A percentile compares a stretch with the other conserved stretches of the same genome.
Evolutionary conservation across 2,797 vertebrate genomes (phyloP).

Genomic region (Oophaga sylvatica): DNA sequence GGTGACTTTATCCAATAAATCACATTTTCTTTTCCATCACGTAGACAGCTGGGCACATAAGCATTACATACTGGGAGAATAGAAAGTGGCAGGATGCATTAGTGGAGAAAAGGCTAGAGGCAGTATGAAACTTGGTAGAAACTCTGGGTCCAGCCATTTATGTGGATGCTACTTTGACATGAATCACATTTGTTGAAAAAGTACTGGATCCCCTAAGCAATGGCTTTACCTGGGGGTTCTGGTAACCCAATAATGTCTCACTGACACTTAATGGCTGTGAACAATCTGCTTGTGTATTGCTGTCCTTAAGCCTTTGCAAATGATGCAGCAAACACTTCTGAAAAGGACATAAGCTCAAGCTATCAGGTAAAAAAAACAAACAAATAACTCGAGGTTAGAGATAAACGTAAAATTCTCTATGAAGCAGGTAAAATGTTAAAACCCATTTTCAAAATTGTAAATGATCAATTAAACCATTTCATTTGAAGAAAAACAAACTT

Average conservation of each 20-base stretch:
- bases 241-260: not conserved
- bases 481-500: conserved; percentile 44
- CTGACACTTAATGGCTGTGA: too few relatives aligned
- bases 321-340: not conserved
- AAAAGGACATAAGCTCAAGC: not conserved
- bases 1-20: too few relatives aligned
- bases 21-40: too few relatives aligned
- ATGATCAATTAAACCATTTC: conserved; percentile 7
- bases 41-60: too few relatives aligned
- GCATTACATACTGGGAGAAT: too few relatives aligned
- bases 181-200: not conserved
- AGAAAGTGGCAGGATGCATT: too few relatives aligned
- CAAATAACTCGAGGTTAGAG: not conserved
- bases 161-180: too few relatives aligned
- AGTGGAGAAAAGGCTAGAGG: too few relatives aligned
- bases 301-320: not conserved
- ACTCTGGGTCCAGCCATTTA: too few relatives aligned
- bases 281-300: not conserved
- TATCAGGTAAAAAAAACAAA: not conserved
- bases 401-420: not conserved
- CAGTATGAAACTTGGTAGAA: too few relatives aligned
- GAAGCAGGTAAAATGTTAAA: not conserved
- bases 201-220: not conserved
- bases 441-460: not conserved
- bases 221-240: not conserved